These are phyloP conservation scores for Euspilapteryx auroguttella DNA, from an alignment of 2,888 invertebrate genomes.

Conservation along the genomic window DNA sequence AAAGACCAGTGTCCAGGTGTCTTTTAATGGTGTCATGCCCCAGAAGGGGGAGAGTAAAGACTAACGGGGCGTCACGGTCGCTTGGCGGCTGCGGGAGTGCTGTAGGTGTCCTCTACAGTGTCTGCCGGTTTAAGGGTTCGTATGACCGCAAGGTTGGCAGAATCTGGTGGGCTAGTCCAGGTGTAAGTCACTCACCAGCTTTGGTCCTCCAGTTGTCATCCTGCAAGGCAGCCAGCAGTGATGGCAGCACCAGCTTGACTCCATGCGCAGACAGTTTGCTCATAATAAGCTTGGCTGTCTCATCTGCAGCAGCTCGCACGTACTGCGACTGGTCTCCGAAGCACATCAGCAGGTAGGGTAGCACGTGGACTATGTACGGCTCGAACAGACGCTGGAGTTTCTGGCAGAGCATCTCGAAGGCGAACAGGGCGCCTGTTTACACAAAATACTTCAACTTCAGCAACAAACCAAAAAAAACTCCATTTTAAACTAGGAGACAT, in stretches of 20 bases:
- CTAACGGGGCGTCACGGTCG: no score
- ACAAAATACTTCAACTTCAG: background rate
- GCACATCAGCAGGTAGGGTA: conserved; percentile 91
- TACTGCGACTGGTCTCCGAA: conserved; percentile 96
- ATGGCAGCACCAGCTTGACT: conserved; percentile 94
- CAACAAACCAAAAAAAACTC: no score
- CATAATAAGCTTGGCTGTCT: conserved; percentile 94
- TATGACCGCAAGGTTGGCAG: no score
- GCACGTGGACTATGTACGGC: conserved; percentile 96
- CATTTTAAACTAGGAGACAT: no score
- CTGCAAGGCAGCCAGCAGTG: conserved; percentile 88
- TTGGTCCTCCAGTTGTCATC: conserved; percentile 99
- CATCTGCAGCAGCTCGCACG: conserved; percentile 95
- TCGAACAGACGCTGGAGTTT: conserved; percentile 96
- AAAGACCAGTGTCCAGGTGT: no score
- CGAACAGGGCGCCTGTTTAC: conserved; percentile 82
- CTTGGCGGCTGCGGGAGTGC: no score
- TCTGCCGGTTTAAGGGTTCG: no score
- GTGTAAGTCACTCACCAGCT: conserved; percentile 61
- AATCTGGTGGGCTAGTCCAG: no score
- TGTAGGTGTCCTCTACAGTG: no score
- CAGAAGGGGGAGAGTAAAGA: no score
- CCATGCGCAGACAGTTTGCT: conserved; percentile 95
- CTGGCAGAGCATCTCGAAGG: conserved; percentile 95
- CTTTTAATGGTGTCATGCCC: no score